phyloP scores from a whole-genome alignment of 2,888 invertebrate species.

The Clusia tigrina region DNA sequence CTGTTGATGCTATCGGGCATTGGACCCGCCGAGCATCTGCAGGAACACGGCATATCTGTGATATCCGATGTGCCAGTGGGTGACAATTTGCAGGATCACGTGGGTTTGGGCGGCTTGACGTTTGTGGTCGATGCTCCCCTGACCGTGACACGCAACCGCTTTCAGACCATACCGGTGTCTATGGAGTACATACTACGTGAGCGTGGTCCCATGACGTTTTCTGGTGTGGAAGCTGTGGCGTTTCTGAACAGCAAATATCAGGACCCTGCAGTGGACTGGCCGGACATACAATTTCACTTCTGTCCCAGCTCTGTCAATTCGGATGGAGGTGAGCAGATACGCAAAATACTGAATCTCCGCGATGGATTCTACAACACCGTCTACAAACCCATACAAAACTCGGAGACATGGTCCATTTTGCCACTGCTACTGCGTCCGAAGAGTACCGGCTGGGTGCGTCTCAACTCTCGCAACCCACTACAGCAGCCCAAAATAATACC shows the following conservation, averaged over 20 bases:
- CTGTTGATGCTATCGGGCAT: conserved; percentile 91
- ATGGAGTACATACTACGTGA: conserved; percentile 84
- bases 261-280: conserved; percentile 78
- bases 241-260: conserved; percentile 89
- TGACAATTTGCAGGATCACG: conserved; percentile 87
- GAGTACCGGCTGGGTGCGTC: conserved; percentile 85
- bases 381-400: conserved; percentile 79
- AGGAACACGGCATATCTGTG: conserved; percentile 76
- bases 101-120: conserved; percentile 84
- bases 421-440: conserved; percentile 84
- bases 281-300: conserved; percentile 88
- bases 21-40: conserved; percentile 79
- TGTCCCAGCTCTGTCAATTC: conserved; percentile 85
- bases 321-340: conserved; percentile 81
- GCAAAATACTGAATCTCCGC: conserved; percentile 76
- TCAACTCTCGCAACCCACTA: conserved; percentile 82
- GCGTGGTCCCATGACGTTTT: conserved; percentile 82
- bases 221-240: conserved; percentile 86
- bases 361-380: conserved; percentile 85
- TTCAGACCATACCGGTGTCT: conserved; percentile 78
- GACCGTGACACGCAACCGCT: conserved; percentile 79
- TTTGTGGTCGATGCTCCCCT: conserved; percentile 83
- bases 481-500: conserved; percentile 88
- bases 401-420: conserved; percentile 86
- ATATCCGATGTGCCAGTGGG: conserved; percentile 81